A percentile compares a stretch with the other conserved stretches of the same genome.
These are phyloP conservation scores for Macheiramphus alcinus DNA, from an alignment of 2,113 vertebrate genomes.

Conservation along the genomic window DNA sequence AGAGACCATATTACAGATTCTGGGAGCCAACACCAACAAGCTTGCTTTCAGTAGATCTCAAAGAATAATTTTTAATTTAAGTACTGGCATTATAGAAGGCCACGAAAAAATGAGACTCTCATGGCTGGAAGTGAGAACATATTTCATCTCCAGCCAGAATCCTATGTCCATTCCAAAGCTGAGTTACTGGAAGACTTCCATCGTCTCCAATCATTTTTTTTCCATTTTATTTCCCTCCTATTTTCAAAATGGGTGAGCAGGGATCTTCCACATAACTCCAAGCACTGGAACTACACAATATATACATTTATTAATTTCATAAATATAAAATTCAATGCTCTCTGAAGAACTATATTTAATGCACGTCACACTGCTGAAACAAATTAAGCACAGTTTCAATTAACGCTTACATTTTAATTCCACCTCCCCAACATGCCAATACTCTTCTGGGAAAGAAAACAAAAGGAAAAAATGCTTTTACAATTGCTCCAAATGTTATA, in stretches of 20 bases:
- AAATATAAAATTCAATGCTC: not conserved
- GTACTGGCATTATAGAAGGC: not conserved
- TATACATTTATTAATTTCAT: not conserved
- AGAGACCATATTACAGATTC: not conserved
- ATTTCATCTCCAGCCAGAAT: constrained; percentile 11
- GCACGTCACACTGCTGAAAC: not conserved
- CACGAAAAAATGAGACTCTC: not conserved
- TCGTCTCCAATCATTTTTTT: not conserved
- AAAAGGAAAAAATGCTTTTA: not conserved
- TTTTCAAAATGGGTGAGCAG: not conserved
- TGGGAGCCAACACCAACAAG: constrained; percentile 27
- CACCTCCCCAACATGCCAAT: not conserved
- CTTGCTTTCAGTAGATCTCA: constrained; percentile 29
- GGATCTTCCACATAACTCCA: not conserved
- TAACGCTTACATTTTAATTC: not conserved
- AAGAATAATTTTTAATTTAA: constrained; percentile 31
- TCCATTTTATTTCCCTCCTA: not conserved
- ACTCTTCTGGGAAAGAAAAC: not conserved
- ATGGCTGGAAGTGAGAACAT: not conserved
- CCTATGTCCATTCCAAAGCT: not conserved
- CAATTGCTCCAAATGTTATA: not conserved
- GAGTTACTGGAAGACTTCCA: not conserved
- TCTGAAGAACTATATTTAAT: not conserved
- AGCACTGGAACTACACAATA: not conserved
- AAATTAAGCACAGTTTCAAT: not conserved